phyloP scores from a whole-genome alignment of 2,797 vertebrate species.

The Silurus lanzhouensis region DNA sequence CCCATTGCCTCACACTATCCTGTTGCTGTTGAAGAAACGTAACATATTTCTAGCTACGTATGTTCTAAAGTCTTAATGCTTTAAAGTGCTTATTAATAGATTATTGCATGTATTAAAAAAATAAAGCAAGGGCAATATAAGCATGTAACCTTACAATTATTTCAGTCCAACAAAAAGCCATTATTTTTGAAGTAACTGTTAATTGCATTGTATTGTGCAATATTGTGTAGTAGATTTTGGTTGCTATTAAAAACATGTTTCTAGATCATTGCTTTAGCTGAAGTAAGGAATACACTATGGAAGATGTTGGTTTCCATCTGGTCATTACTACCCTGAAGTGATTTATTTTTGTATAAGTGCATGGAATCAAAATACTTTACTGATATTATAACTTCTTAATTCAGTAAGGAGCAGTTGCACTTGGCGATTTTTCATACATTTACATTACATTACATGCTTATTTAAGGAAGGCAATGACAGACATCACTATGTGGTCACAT shows the following conservation, averaged over 20 bases:
- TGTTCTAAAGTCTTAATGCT: neutral
- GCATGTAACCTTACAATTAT: neutral
- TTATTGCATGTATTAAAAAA: neutral
- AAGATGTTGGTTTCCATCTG: neutral
- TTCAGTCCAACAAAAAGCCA: neutral
- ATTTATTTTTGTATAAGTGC: neutral
- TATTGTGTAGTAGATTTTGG: neutral
- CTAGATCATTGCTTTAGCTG: neutral
- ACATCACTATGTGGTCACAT: too few relatives aligned
- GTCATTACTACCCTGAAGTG: neutral
- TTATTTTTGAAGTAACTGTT: neutral
- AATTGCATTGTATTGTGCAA: neutral
- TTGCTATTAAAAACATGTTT: neutral
- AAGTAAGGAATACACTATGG: neutral
- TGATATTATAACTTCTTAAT: too few relatives aligned
- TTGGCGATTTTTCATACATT: too few relatives aligned
- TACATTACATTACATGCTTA: too few relatives aligned
- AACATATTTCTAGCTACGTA: neutral
- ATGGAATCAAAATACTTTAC: too few relatives aligned
- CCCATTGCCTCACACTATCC: neutral
- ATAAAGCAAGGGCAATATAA: neutral
- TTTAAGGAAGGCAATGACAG: too few relatives aligned
- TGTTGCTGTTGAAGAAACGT: neutral
- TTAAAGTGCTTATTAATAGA: neutral
- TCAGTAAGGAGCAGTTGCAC: too few relatives aligned